A percentile compares a stretch with the other conserved stretches of the same genome.
phyloP scores from a whole-genome alignment of 2,113 vertebrate species.

The Lamprotornis superbus region DNA sequence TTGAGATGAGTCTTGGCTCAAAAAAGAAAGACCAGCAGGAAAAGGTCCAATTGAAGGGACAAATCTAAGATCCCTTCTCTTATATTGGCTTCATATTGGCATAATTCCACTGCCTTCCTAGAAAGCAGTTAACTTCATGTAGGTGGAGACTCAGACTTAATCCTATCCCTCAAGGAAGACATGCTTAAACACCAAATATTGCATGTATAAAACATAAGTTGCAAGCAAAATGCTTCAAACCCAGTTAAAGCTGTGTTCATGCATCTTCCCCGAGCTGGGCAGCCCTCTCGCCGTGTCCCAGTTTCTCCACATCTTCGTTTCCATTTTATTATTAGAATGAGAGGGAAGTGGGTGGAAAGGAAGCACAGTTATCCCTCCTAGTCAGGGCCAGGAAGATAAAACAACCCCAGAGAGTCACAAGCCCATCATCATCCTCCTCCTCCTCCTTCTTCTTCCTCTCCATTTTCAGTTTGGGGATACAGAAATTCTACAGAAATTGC shows the following conservation, averaged over 20 bases:
- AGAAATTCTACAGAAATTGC: background rate
- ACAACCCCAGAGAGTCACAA: background rate
- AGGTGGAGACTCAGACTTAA: conserved; percentile 45
- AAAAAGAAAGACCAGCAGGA: conserved; percentile 39
- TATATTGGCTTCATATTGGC: conserved; percentile 32
- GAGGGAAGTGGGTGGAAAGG: background rate
- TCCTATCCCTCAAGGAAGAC: conserved; percentile 53
- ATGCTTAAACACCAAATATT: conserved; percentile 44
- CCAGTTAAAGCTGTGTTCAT: background rate
- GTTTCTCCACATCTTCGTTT: background rate
- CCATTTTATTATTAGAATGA: background rate
- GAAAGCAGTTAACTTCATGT: conserved; percentile 35
- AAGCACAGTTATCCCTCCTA: background rate
- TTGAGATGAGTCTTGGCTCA: conserved; percentile 28
- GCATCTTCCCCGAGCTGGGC: background rate
- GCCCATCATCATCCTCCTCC: background rate
- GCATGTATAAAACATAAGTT: conserved; percentile 36
- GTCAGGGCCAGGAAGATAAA: background rate
- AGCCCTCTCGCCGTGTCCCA: background rate
- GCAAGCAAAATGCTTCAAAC: conserved; percentile 1
- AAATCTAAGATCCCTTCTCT: background rate
- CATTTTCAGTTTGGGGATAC: background rate
- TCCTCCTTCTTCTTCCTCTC: background rate
- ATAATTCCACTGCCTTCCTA: conserved; percentile 33
- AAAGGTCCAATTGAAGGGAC: conserved; percentile 39